Conservation (phyloP, 2,888 invertebrate species). For the Physocephala rufipes region DNA sequence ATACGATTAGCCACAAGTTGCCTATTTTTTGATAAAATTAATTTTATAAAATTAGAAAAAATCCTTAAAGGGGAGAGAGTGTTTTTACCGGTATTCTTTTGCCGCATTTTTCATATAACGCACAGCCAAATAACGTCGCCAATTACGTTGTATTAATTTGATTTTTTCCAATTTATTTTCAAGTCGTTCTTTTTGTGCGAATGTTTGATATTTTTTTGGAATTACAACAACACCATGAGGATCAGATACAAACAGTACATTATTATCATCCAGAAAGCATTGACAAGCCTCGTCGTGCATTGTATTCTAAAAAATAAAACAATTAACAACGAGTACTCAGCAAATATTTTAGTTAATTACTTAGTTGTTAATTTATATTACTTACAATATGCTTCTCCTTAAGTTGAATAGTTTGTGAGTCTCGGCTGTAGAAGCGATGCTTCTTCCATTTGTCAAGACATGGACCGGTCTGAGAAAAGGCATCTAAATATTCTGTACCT, state of each 20-base stretch:
- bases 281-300: constrained; percentile 61
- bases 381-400: constrained; percentile 64
- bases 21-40: constrained; percentile 55
- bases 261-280: constrained; percentile 59
- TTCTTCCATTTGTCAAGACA: constrained; percentile 57
- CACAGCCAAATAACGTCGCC: constrained; percentile 62
- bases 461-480: constrained; percentile 79
- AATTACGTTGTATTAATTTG: constrained; percentile 72
- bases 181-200: constrained; percentile 70
- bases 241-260: constrained; percentile 68
- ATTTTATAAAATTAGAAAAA: not conserved
- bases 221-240: constrained; percentile 72
- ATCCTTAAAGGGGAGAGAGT: too few species aligned
- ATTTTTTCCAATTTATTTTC: constrained; percentile 70
- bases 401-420: constrained; percentile 72
- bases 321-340: not conserved
- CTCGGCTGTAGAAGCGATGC: constrained; percentile 63
- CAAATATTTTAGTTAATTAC: not conserved
- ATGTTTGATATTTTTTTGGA: constrained; percentile 73
- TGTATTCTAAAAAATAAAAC: constrained; percentile 54
- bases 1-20: constrained; percentile 66
- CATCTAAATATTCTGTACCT: constrained; percentile 80
- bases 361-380: constrained; percentile 3
- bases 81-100: constrained; percentile 66
- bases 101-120: constrained; percentile 68